These are phyloP conservation scores for Frieseomelitta varia DNA, from an alignment of 1,140 invertebrate species.

Conservation along the genomic window DNA sequence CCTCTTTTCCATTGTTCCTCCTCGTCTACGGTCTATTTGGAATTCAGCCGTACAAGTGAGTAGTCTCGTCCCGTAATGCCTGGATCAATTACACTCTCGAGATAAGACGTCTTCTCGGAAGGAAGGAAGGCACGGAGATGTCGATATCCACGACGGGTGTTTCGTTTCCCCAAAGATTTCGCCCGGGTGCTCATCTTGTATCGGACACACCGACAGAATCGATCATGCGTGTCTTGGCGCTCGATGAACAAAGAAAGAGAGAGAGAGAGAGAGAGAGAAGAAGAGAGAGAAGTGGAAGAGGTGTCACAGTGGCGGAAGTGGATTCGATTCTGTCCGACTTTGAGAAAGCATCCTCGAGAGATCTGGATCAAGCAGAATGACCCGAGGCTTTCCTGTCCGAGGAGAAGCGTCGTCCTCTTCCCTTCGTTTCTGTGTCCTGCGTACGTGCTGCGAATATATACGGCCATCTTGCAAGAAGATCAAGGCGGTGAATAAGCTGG, in stretches of 20 bases:
- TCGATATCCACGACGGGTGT: background rate
- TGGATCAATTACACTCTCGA: conserved; percentile 33
- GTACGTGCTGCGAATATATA: conserved; percentile 46
- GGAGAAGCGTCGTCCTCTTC: conserved; percentile 23
- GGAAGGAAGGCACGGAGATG: background rate
- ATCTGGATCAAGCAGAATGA: conserved; percentile 57
- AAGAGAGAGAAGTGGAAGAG: background rate
- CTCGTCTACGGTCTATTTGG: background rate
- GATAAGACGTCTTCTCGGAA: conserved; percentile 18
- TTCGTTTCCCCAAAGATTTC: background rate
- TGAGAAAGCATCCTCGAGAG: conserved; percentile 52
- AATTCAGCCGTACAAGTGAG: conserved; percentile 6
- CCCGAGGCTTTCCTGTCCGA: conserved; percentile 27
- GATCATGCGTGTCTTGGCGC: conserved; percentile 41
- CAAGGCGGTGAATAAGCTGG: conserved; percentile 40
- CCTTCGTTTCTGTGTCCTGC: conserved; percentile 41
- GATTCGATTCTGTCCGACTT: conserved; percentile 57
- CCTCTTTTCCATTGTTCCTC: background rate
- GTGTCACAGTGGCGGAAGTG: background rate
- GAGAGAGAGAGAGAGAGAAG: background rate
- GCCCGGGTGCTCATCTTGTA: background rate
- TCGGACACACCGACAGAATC: conserved; percentile 35
- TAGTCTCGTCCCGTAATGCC: conserved; percentile 1
- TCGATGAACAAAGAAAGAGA: conserved; percentile 11
- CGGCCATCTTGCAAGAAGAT: conserved; percentile 41